phyloP scores from a whole-genome alignment of 2,113 vertebrate species.

The Taxidea taxus region DNA sequence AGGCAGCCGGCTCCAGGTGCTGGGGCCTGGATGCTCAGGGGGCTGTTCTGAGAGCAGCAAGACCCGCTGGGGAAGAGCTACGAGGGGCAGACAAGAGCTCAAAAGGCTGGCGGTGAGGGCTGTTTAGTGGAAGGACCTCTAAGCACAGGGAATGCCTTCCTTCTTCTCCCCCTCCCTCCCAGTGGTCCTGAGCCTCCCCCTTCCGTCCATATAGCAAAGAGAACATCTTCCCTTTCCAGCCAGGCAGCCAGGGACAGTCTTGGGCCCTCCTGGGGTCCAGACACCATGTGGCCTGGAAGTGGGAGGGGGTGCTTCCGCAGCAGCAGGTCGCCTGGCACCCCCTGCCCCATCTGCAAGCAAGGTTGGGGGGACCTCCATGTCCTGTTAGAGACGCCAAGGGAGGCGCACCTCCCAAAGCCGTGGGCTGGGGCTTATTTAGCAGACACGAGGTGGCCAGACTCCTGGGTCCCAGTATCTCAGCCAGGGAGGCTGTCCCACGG shows the following conservation, averaged over 20 bases:
- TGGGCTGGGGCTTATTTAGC: background rate
- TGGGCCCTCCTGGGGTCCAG: background rate
- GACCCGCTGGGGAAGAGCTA: background rate
- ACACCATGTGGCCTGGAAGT: accelerated
- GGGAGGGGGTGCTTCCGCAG: background rate
- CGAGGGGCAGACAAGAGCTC: background rate
- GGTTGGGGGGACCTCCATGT: background rate
- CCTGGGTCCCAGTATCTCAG: background rate
- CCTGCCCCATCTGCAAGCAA: background rate
- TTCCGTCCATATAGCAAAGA: background rate
- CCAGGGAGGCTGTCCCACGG: background rate
- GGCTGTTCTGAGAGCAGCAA: background rate
- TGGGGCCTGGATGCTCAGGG: background rate
- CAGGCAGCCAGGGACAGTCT: background rate
- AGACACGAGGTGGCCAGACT: background rate
- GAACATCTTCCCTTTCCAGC: background rate
- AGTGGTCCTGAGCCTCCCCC: background rate
- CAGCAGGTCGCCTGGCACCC: background rate
- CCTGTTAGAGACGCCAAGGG: background rate
- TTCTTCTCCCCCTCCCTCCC: background rate
- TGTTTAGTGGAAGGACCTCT: background rate
- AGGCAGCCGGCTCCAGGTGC: background rate
- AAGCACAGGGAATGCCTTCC: background rate
- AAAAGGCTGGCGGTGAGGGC: background rate
- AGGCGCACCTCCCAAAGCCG: background rate